Conservation (phyloP, 2,888 invertebrate genomes). For the Cantharis rufa region DNA sequence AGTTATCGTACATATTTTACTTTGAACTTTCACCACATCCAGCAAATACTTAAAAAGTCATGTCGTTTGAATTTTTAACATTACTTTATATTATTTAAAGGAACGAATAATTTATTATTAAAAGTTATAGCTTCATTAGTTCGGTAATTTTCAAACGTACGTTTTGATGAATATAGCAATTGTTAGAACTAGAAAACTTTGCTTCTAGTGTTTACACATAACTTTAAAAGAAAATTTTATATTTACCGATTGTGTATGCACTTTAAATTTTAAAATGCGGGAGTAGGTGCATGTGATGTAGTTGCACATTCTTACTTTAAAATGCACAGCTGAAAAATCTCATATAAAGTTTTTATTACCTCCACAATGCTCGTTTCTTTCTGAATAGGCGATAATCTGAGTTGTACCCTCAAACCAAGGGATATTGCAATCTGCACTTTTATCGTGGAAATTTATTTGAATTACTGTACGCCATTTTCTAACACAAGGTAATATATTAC, state of each 20-base stretch:
- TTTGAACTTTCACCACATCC: background rate
- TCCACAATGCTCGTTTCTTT: conserved; percentile 21
- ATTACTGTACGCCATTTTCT: background rate
- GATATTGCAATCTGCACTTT: conserved; percentile 14
- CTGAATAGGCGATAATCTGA: conserved; percentile 19
- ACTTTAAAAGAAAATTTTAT: background rate
- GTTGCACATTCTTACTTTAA: conserved; percentile 10
- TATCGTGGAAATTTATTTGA: conserved; percentile 11
- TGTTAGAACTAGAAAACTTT: background rate
- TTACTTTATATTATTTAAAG: background rate
- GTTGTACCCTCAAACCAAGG: conserved; percentile 15
- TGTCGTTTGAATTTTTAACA: background rate
- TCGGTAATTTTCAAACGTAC: background rate
- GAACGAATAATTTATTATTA: background rate
- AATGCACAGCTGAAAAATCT: conserved; percentile 23
- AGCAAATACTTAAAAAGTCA: background rate
- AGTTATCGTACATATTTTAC: background rate
- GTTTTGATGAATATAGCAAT: background rate
- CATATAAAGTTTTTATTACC: conserved; percentile 31
- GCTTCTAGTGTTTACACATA: background rate
- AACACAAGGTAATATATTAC: background rate
- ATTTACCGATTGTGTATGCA: background rate
- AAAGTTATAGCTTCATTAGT: background rate
- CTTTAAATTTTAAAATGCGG: conserved; percentile 1
- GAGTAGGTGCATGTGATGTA: background rate